Evolutionary conservation across 2,888 invertebrate genomes (phyloP).

Genomic region (Ferrisia virgata): DNA sequence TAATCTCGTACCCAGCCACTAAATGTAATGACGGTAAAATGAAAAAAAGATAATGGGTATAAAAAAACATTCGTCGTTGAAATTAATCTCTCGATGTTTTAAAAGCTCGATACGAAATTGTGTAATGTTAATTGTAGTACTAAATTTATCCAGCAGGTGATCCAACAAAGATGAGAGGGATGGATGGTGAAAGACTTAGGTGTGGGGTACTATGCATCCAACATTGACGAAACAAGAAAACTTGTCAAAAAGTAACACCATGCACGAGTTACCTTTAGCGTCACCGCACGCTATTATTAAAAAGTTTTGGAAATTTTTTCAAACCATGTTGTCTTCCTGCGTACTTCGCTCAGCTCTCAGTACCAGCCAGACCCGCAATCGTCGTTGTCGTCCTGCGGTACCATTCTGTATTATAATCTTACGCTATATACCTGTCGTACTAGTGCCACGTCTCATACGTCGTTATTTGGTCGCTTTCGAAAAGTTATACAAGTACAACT

Average conservation of each 20-base stretch:
- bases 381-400: neutral
- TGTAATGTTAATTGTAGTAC: neutral
- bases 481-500: neutral
- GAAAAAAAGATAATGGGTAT: neutral
- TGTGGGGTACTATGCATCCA: no score
- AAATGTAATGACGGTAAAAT: neutral
- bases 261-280: neutral
- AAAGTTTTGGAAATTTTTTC: neutral
- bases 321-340: neutral
- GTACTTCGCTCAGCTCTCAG: neutral
- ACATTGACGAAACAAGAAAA: neutral
- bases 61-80: neutral
- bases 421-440: neutral
- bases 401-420: neutral
- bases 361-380: neutral
- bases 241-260: neutral
- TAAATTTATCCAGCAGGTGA: neutral
- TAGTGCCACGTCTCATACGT: neutral
- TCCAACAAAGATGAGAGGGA: neutral
- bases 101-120: neutral
- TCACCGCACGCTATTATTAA: neutral
- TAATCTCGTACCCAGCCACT: neutral
- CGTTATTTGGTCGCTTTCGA: neutral
- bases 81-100: neutral
- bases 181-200: neutral